Base-by-base conservation (phyloP, 2,888 invertebrate genomes). In the Sylvicola cinctus region DNA sequence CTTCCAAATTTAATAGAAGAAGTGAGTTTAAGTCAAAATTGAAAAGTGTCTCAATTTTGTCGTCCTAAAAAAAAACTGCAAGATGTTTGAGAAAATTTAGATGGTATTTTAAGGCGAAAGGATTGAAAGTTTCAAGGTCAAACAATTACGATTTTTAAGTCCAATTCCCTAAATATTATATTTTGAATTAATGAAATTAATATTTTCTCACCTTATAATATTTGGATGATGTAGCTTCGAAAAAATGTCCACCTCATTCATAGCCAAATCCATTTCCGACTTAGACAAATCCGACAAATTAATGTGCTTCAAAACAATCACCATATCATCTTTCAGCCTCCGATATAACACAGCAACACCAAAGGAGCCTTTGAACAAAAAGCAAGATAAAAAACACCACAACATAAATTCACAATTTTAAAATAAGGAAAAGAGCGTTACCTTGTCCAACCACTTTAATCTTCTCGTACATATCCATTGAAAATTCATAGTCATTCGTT, bases 301-400 rank as follows among this genome's bases (percentile, higher is more conserved):
- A 32, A 80, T 72, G 51, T 79, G 76, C 48, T 79, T 80, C 35
- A 80, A 65, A 3, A 80, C 75, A 13, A 79, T 73, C 27, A 69
- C 49, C 36, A 64, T 62, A 32, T 68, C 68, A 45, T 74, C 74
- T 25, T 63, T 59, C 41, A 65, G 63, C 33, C 71, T 64, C 16
- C 65, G 60, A 49, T 75, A 78, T 11, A 78, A 51, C 2, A 73
- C 63, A 5, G 77, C 78, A 10, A 71, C 70, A 4, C 77, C 78
- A 52, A 75, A 79, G 1, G 77, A 74, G 8, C 71, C 69, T 47
- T 27, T 15, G 10, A 7, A 25, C 10, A 25, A 11, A 8, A 20
- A 15, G 32, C 3, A 8, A 6, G 11, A 25, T 25, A 25, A 25
- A 25, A 25, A 25, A 8, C 11, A 25, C 11, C 11, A 11, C 25